Evolutionary conservation across 2,113 vertebrate species (phyloP).

Genomic region (Phainopepla nitens): DNA sequence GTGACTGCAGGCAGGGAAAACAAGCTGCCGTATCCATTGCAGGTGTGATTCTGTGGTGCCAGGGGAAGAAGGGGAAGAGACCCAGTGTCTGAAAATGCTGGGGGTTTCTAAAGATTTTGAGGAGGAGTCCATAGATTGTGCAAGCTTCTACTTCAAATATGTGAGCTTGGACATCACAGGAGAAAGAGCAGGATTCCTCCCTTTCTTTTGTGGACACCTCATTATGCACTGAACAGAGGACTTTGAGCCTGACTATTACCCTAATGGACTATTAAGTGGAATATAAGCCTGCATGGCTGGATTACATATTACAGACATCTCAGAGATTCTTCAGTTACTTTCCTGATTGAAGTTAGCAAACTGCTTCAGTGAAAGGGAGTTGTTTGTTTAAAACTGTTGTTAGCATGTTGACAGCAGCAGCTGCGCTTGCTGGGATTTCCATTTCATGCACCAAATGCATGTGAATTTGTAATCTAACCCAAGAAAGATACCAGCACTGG

Average conservation of each 20-base stretch:
- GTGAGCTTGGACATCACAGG: neutral
- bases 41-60: neutral
- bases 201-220: neutral
- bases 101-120: neutral
- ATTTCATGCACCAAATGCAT: neutral
- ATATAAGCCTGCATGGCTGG: constrained; percentile 6
- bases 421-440: constrained; percentile 27
- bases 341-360: constrained; percentile 29
- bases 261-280: constrained; percentile 63
- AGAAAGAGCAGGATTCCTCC: neutral
- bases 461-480: constrained; percentile 19
- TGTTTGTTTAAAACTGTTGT: constrained; percentile 19
- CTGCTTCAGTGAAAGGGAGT: neutral
- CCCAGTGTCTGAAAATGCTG: neutral
- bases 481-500: neutral
- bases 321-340: neutral
- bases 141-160: neutral
- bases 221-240: neutral
- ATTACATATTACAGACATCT: neutral
- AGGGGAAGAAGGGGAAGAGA: neutral
- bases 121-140: neutral
- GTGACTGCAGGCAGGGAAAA: neutral
- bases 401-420: constrained; percentile 19
- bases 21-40: neutral
- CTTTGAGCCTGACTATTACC: neutral